Conservation (phyloP, 2,888 invertebrate species). For the Parnassius smintheus region DNA sequence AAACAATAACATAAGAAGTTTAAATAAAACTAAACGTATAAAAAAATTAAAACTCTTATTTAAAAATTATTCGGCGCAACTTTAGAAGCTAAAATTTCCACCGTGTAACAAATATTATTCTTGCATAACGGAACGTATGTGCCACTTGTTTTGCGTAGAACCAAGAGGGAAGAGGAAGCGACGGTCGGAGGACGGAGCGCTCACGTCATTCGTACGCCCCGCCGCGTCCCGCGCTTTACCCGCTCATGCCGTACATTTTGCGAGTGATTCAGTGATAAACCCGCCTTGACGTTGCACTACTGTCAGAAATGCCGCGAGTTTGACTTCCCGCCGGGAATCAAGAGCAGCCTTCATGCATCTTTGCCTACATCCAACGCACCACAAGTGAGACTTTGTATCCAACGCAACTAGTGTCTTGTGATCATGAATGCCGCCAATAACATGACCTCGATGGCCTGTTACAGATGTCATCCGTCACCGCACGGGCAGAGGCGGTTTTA, state of each 20-base stretch:
- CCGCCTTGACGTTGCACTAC: conserved; percentile 58
- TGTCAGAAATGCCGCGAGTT: conserved; percentile 63
- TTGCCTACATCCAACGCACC: conserved; percentile 59
- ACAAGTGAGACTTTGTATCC: conserved; percentile 61
- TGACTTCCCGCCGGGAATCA: conserved; percentile 56
- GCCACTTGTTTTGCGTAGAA: conserved; percentile 22
- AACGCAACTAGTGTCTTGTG: conserved; percentile 19
- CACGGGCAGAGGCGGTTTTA: conserved; percentile 75
- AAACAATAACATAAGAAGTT: too few species aligned
- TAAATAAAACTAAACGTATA: too few species aligned
- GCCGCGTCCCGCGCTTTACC: conserved; percentile 28
- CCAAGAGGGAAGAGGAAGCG: conserved; percentile 30
- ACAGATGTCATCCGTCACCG: conserved; percentile 77
- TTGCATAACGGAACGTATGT: conserved; percentile 22
- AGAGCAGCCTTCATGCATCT: conserved; percentile 69
- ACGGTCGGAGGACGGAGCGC: conserved; percentile 24
- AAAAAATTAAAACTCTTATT: too few species aligned
- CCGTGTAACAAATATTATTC: conserved; percentile 17
- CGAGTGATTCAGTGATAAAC: conserved; percentile 64
- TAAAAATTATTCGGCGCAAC: too few species aligned
- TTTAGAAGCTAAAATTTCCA: background rate
- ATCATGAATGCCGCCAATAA: conserved; percentile 41
- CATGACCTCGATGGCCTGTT: conserved; percentile 73
- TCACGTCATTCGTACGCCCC: conserved; percentile 30
- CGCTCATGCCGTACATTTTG: conserved; percentile 39